Evolutionary conservation across 2,888 invertebrate genomes (phyloP), one percentile per base, ranked within the genome.

Genomic region (Dexiosoma caninum): DNA sequence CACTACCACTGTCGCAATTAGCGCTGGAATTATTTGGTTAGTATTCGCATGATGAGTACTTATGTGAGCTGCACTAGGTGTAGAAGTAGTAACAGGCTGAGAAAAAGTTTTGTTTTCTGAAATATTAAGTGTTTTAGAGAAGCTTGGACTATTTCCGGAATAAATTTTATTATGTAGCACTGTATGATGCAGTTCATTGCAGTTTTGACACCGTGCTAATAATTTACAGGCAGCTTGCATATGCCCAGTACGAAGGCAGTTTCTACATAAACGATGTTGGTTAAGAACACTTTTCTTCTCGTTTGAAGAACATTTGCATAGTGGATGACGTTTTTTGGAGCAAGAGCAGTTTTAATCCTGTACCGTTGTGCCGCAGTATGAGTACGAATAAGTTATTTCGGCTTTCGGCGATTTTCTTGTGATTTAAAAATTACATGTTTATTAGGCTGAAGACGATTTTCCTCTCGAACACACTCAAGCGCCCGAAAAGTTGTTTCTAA

Each of bases 251-350:
- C 66, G 59, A 9, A 74, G 49, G 42, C 78, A n/a, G n/a, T n/a
- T n/a, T n/a, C n/a, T n/a, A n/a, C n/a, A n/a, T n/a, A n/a, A n/a
- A n/a, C n/a, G n/a, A n/a, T n/a, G n/a, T n/a, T 69, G 53, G 27
- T 23, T 62, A 14, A 74, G 37, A 30, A 74, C 23, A 10, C 49
- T 32, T 14, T 74, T 67, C 37, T 62, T 78, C 16, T 78, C 67
- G 14, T 37, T 32, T 4, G 59, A 57, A 40, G 64, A 78, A 19
- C 67, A 78, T 67, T 78, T 72, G 53, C 67, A 72, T 9, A 78
- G 37, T 12, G n/a, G n/a, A n/a, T n/a, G n/a, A n/a, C n/a, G n/a
- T n/a, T n/a, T n/a, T n/a, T n/a, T n/a, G n/a, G n/a, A 67, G 55
- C n/a, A n/a, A n/a, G n/a, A n/a, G n/a, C n/a, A n/a, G n/a, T n/a